Percentiles rank a stretch among this genome's conserved stretches.
Evolutionary conservation across 1,140 invertebrate genomes (phyloP).

Genomic region (Mercenaria mercenaria): DNA sequence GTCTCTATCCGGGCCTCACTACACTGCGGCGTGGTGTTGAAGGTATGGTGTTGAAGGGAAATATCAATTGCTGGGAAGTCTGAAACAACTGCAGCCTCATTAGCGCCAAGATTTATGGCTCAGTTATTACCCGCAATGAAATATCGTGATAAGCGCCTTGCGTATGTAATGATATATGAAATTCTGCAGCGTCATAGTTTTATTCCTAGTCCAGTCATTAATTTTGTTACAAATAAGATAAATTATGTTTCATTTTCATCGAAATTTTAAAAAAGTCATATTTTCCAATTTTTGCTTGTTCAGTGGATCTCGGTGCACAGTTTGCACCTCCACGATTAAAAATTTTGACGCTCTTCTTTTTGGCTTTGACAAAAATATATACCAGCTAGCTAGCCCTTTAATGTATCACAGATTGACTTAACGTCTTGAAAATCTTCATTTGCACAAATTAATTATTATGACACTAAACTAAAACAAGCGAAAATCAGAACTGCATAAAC

Average conservation of each 20-base stretch:
- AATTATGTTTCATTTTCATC: too few relatives aligned
- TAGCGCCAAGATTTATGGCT: slow-evolving; percentile 30
- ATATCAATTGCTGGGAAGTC: neutral
- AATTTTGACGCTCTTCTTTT: neutral
- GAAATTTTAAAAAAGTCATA: too few relatives aligned
- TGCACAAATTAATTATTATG: too few relatives aligned
- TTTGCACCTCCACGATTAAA: neutral
- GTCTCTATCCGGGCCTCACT: neutral
- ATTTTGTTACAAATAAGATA: neutral
- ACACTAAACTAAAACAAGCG: too few relatives aligned
- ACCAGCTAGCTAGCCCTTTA: neutral
- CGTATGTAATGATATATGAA: slow-evolving; percentile 8
- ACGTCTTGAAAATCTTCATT: too few relatives aligned
- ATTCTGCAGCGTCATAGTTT: neutral
- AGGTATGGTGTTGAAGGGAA: slow-evolving; percentile 1
- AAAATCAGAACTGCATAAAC: too few relatives aligned
- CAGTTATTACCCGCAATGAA: slow-evolving; percentile 34
- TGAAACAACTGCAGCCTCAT: neutral
- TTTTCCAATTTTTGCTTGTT: too few relatives aligned
- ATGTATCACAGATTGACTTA: too few relatives aligned
- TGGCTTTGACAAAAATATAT: neutral
- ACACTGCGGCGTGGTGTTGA: neutral
- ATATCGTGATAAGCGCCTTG: slow-evolving; percentile 12
- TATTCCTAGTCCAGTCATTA: neutral
- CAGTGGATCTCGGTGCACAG: too few relatives aligned